Evolutionary conservation across 2,888 invertebrate genomes (phyloP), one percentile per base, ranked within the genome.

Genomic region (Cosmopolites sordidus): DNA sequence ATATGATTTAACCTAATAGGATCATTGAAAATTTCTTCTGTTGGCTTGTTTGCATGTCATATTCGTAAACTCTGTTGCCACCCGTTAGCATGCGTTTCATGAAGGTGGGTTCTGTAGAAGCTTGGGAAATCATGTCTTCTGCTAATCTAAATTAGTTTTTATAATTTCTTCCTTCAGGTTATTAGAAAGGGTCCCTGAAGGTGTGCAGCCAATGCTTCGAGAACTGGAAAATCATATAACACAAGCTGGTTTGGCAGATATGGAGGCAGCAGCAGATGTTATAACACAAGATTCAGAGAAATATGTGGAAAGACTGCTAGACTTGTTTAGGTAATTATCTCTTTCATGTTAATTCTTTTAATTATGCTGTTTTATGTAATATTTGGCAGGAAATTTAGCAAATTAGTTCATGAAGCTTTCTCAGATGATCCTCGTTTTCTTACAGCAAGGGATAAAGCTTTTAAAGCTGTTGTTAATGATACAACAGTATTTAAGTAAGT

Each of bases 271-370:
- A 27, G 97, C 97, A 2, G 93, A 94, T 69, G 86, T 92, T 44
- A 96, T 99, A 50, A 94, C 95, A 15, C 89, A 91, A 73, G 98
- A 99, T 72, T 96, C 96, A 0, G 98, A 99, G 73, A 97, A 97
- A 61, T 71, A 98, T 78, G 97, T 99, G 4, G 96, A 98, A 73
- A 83, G 95, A 61, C 78, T 99, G 59, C 78, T 99, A 65, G 90
- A 92, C 65, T 79, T 99, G 62, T 99, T 97, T 75, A 56, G 56
- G 55, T 55, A 39, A 27, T 9, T 16, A 16, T 29, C 16, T 16
- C 6, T 45, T 45, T 29, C 5, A 33, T 22, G 8, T 37, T 37
- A 14, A 11, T 12, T n/a, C 37, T 29, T 9, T 29, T 8, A 29
- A 9, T 29, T 29, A 8, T 29, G 29, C 29, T 29, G 6, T 6